A percentile compares a stretch with the other conserved stretches of the same genome.
Conservation (phyloP, 1,140 invertebrate genomes). For the Sycobia sp. region DNA sequence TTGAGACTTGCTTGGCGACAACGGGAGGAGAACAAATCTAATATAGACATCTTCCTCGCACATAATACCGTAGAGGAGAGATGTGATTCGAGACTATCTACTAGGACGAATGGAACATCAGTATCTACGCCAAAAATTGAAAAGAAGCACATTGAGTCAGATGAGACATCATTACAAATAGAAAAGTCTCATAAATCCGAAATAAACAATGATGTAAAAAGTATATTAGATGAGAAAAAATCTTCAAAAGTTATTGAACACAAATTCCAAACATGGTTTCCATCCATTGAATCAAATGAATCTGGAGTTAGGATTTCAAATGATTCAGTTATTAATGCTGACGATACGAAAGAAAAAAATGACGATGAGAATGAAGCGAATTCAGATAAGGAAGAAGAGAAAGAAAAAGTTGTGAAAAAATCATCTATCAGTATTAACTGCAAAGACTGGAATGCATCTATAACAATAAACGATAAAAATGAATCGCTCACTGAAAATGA, state of each 20-base stretch:
- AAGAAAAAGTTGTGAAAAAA: slow-evolving; percentile 28
- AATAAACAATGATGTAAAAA: neutral
- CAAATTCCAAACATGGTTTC: slow-evolving; percentile 1
- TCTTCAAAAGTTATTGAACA: too few species aligned
- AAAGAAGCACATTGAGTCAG: neutral
- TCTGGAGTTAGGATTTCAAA: neutral
- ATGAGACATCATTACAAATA: neutral
- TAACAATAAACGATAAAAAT: slow-evolving; percentile 15
- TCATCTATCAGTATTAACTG: slow-evolving; percentile 29
- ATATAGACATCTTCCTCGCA: slow-evolving; percentile 65
- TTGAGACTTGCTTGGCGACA: slow-evolving; percentile 62
- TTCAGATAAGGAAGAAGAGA: slow-evolving; percentile 9
- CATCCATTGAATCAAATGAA: neutral
- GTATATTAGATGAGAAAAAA: neutral
- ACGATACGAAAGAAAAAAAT: neutral
- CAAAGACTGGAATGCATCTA: slow-evolving; percentile 11
- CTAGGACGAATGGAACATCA: slow-evolving; percentile 22
- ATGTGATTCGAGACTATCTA: slow-evolving; percentile 49
- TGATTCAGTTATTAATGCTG: neutral
- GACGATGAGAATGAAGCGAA: slow-evolving; percentile 1
- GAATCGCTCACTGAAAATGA: neutral
- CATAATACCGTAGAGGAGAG: slow-evolving; percentile 53
- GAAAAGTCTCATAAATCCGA: neutral
- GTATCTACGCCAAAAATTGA: neutral
- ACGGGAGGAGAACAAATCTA: slow-evolving; percentile 59